phyloP scores from a whole-genome alignment of 1,140 invertebrate species.

The Arion vulgaris region DNA sequence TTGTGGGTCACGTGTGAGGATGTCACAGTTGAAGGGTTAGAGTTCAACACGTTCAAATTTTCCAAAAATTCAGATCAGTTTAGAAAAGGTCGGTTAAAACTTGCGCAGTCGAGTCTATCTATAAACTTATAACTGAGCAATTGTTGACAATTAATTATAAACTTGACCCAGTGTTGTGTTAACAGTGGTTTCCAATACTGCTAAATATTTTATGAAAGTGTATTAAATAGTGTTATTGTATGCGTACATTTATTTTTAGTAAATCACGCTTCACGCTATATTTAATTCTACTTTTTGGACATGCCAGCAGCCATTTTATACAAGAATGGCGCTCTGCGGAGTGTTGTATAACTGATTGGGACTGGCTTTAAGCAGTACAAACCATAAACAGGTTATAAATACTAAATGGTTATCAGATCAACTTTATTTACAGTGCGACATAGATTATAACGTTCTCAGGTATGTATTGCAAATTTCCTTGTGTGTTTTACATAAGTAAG shows the following conservation, averaged over 20 bases:
- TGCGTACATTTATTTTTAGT: not conserved
- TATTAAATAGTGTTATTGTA: not conserved
- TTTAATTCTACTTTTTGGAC: not conserved
- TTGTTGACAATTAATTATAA: not conserved
- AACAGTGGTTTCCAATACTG: not conserved
- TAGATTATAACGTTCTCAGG: not conserved
- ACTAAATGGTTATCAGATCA: not conserved
- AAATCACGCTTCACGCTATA: too few relatives aligned
- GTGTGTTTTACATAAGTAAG: not conserved
- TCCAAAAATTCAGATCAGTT: not conserved
- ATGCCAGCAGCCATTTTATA: conserved; percentile 3
- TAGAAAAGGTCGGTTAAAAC: not conserved
- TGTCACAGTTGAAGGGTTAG: not conserved
- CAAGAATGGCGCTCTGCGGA: not conserved
- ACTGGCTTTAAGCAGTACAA: not conserved
- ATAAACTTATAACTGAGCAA: conserved; percentile 6
- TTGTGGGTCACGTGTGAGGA: not conserved
- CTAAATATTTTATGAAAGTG: not conserved
- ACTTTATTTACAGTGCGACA: not conserved
- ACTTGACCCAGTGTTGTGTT: not conserved
- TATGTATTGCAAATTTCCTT: not conserved
- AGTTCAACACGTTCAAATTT: not conserved
- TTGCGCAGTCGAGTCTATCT: not conserved
- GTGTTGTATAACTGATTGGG: not conserved
- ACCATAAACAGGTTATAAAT: not conserved